These are phyloP conservation scores for Gymnarchus niloticus DNA, from an alignment of 2,113 vertebrate species.

Conservation along the genomic window DNA sequence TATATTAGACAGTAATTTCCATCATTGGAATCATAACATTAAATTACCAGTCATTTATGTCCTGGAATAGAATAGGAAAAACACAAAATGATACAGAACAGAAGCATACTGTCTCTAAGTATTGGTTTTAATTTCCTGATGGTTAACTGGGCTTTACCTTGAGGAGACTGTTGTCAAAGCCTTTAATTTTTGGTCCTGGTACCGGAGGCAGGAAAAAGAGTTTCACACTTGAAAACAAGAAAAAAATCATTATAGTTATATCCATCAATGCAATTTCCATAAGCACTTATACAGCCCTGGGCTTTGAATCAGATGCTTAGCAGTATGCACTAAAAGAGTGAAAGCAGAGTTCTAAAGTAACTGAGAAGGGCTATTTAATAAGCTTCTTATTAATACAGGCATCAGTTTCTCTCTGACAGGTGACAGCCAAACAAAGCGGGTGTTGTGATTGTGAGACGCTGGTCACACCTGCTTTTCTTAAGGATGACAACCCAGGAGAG, in stretches of 20 bases:
- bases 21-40: not conserved
- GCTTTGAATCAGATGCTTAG: not conserved
- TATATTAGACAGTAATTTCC: not conserved
- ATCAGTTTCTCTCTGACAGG: not conserved
- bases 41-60: not conserved
- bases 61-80: slow-evolving; percentile 10
- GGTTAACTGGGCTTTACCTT: slow-evolving; percentile 62
- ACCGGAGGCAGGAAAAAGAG: slow-evolving; percentile 79
- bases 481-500: slow-evolving; percentile 62
- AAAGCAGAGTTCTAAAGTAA: not conserved
- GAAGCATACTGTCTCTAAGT: too few relatives aligned
- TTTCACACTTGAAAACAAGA: slow-evolving; percentile 65
- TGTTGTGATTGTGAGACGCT: not conserved
- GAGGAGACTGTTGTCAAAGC: slow-evolving; percentile 73
- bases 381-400: not conserved
- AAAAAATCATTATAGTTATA: not conserved
- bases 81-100: not conserved
- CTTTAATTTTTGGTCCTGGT: slow-evolving; percentile 86
- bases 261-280: not conserved
- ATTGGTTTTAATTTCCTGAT: not conserved
- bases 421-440: not conserved
- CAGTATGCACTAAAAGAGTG: not conserved
- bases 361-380: not conserved
- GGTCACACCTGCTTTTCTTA: slow-evolving; percentile 75
- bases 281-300: not conserved